Evolutionary conservation across 2,888 invertebrate genomes (phyloP), one percentile per base, ranked within the genome.

Genomic region (Caradrina kadenii): DNA sequence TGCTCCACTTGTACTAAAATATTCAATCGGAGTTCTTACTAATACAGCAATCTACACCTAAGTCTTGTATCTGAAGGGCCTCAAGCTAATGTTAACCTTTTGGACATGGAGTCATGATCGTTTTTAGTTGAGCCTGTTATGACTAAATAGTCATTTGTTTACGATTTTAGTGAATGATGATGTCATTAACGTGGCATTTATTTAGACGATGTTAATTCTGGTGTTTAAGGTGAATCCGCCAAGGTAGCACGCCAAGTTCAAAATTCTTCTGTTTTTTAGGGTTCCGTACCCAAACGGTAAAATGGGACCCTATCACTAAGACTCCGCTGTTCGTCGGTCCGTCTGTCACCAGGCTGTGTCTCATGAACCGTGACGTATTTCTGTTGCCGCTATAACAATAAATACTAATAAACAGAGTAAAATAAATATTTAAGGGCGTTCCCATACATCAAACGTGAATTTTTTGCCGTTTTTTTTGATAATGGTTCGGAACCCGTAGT

Each of bases 171-270:
- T 53, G 54, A 67, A 64, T 54, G 70, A 42, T 73, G 76, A 81
- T 75, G 53, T 80, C 71, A 76, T 64, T 55, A 31, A 64, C 66
- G 69, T 76, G 84, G 81, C 77, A 76, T 80, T 65, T 69, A 13
- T 22, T 53, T 15, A 42, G 22, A 55, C 1, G 11, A 6, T 65
- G 35, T 60, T 45, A 10, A 35, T 42, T 42, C 59, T 22, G 1
- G 13, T n/a, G 15, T 50, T 55, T 55, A 35, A 55, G 13, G 42
- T 4, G 11, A 7, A 45, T 45, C 45, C 3, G 45, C 10, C 17
- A 17, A 45, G 45, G 45, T 45, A 17, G 17, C 1, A 11, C 15
- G 2, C 4, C 10, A 17, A 45, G 13, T 45, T 15, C 17, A 15
- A 45, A 42, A 8, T 13, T 15, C 3, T 26, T 26, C 26, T 26